Conservation (phyloP, 2,888 invertebrate genomes). For the Entomobrya multifasciata region DNA sequence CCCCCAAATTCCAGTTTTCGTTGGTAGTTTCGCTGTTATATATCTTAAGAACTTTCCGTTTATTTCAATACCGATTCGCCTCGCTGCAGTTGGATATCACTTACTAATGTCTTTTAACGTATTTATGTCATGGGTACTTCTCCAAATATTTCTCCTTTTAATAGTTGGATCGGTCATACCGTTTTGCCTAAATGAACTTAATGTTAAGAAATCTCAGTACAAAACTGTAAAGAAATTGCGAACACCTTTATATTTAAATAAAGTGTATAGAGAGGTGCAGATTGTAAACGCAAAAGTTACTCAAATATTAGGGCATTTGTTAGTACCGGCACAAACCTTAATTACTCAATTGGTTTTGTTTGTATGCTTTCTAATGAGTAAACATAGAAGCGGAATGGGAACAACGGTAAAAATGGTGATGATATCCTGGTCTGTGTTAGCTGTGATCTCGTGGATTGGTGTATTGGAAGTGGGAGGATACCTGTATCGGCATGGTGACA, state of each 20-base stretch:
- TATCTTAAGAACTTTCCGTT: too few species aligned
- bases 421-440: neutral
- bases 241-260: neutral
- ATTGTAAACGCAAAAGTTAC: neutral
- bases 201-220: too few species aligned
- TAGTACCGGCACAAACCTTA: conserved; percentile 19
- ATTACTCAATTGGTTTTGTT: neutral
- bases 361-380: conserved; percentile 1
- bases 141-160: too few species aligned
- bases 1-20: too few species aligned
- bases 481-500: neutral
- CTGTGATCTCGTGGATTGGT: neutral
- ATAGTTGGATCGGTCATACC: too few species aligned
- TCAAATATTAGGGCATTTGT: neutral
- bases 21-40: too few species aligned
- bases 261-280: neutral
- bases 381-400: neutral
- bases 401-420: neutral
- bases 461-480: conserved; percentile 15
- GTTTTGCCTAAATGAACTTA: too few species aligned
- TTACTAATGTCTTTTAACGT: too few species aligned
- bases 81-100: too few species aligned
- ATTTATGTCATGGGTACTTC: too few species aligned
- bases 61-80: too few species aligned
- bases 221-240: too few species aligned